Evolutionary conservation across 2,113 vertebrate genomes (phyloP).

Genomic region (Gorsachius goisagi): DNA sequence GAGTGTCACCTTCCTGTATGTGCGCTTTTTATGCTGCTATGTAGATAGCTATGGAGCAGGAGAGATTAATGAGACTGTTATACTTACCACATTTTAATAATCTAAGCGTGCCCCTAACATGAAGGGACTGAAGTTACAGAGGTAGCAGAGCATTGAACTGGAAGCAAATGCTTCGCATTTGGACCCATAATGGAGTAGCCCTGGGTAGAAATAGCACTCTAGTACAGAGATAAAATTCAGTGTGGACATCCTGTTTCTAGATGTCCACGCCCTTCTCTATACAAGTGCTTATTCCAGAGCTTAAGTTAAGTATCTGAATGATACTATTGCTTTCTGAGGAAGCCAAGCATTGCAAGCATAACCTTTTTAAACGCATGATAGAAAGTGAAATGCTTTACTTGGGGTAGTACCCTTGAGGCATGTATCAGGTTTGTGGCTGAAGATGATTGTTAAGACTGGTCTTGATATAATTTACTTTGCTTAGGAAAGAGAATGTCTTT

Average conservation of each 20-base stretch:
- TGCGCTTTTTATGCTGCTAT: not conserved
- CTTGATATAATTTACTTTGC: conserved; percentile 15
- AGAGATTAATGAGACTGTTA: not conserved
- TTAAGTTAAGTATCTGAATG: not conserved
- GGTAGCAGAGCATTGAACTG: not conserved
- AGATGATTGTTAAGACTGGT: not conserved
- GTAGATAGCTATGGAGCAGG: not conserved
- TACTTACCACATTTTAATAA: not conserved
- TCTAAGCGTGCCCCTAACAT: not conserved
- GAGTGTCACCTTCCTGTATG: not conserved
- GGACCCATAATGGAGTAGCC: not conserved
- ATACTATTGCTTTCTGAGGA: not conserved
- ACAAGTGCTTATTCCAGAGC: not conserved
- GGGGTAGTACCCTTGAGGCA: not conserved
- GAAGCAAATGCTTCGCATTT: not conserved
- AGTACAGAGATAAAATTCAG: not conserved
- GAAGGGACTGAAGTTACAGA: not conserved
- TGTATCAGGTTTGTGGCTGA: not conserved
- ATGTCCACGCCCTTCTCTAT: not conserved
- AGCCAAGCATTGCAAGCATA: not conserved
- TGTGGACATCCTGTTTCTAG: not conserved
- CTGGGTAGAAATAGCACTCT: not conserved
- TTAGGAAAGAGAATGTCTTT: not conserved
- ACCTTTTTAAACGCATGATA: not conserved
- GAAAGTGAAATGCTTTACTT: not conserved